A percentile compares a stretch with the other conserved stretches of the same genome.
phyloP scores from a whole-genome alignment of 2,888 invertebrate species.

The Spialia ferax region DNA sequence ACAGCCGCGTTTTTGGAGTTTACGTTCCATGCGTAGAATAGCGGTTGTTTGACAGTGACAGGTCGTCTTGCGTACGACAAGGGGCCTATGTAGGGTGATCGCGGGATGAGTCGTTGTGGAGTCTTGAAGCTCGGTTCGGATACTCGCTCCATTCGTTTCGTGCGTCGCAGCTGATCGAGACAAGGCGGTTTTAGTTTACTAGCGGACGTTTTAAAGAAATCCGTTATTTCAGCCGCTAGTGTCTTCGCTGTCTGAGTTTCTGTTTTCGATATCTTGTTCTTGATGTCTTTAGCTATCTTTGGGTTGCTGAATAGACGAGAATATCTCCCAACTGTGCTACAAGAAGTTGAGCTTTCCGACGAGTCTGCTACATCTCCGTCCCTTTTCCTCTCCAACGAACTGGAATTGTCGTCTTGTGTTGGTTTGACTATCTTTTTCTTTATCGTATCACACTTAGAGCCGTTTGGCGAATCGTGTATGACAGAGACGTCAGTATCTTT shows the following conservation, averaged over 20 bases:
- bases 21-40: conserved; percentile 21
- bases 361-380: neutral
- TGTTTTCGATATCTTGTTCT: conserved; percentile 27
- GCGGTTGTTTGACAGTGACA: neutral
- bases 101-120: conserved; percentile 18
- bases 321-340: neutral
- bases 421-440: neutral
- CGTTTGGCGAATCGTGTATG: neutral
- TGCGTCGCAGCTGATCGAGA: neutral
- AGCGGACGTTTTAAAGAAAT: conserved; percentile 24
- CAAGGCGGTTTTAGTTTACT: conserved; percentile 32
- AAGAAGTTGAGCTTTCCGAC: neutral
- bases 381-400: neutral
- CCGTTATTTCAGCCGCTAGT: conserved; percentile 23
- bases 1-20: conserved; percentile 19
- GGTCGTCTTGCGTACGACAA: neutral
- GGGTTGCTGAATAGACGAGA: neutral
- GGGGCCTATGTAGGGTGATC: conserved; percentile 28
- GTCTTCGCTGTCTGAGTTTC: conserved; percentile 11
- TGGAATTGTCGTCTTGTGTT: neutral
- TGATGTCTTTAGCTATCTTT: conserved; percentile 12
- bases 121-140: neutral
- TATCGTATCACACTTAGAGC: neutral
- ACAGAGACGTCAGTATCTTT: neutral
- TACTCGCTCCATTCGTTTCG: neutral